Evolutionary conservation across 2,888 invertebrate species (phyloP), one percentile per base, ranked within the genome.

Genomic region (Thymelicus acteon): DNA sequence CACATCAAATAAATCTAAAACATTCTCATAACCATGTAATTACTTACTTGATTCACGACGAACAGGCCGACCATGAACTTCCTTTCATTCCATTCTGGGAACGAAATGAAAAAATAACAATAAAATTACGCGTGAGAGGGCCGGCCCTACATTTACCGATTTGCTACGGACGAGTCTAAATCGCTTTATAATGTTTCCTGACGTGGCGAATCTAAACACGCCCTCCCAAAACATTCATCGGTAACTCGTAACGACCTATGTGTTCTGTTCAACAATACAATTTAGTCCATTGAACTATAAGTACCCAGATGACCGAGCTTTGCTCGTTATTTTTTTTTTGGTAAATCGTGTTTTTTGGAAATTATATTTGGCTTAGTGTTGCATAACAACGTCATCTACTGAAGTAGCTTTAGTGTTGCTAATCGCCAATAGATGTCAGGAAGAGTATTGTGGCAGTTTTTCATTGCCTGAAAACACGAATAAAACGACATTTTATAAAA

Each of bases 131-230:
- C 60, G 64, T 70, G 70, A 65, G 54, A 63, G 57, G 58, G 64
- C 63, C 64, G 64, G 39, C 40, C n/a, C 24, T 60, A 60, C 60
- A 64, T 70, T 70, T 70, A 69, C 48, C 70, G 64, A 70, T 70
- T 70, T 39, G 70, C 48, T 60, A 71, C 70, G 70, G 65, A 52
- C 60, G n/a, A 49, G 54, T n/a, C 66, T 48, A 67, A 73, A 76
- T 74, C 40, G 72, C 65, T 75, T 73, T 77, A 74, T 72, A 72
- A 72, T 78, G 77, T 79, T 76, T 73, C 73, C 75, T 72, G 73
- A 77, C 63, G 66, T 70, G 47, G 66, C 69, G 61, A 70, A 70
- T 63, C 54, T 69, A 66, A 70, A 67, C 61, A 64, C 49, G 64
- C 60, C 49, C 19, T 37, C 8, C 47, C 48, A 64, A 63, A 58